Conservation (phyloP, 2,113 vertebrate genomes). For the Clarias magur region DNA sequence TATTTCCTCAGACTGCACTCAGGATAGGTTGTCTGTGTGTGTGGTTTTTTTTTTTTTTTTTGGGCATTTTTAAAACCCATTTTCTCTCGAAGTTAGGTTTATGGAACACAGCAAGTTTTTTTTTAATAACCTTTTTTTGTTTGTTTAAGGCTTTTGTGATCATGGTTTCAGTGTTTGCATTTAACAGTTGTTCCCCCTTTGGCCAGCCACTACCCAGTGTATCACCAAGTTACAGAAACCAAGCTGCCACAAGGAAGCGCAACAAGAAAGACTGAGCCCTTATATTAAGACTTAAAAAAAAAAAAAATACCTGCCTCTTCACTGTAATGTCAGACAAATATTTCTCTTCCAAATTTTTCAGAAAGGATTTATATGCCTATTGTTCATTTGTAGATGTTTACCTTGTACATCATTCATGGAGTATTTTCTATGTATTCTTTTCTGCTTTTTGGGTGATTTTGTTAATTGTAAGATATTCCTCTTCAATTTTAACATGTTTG, state of each 20-base stretch:
- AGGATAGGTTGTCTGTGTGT: constrained; percentile 62
- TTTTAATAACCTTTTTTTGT: neutral
- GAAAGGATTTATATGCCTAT: constrained; percentile 39
- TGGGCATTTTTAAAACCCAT: constrained; percentile 2
- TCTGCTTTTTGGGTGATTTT: neutral
- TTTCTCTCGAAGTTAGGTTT: constrained; percentile 31
- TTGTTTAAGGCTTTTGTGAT: neutral
- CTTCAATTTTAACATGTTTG: constrained; percentile 15
- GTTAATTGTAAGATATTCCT: neutral
- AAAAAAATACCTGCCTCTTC: constrained; percentile 12
- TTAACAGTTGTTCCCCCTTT: neutral
- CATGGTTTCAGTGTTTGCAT: constrained; percentile 27
- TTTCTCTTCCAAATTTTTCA: constrained; percentile 23
- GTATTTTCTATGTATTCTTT: neutral
- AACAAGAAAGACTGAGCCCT: constrained; percentile 17
- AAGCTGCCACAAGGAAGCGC: neutral
- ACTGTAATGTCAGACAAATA: constrained; percentile 14
- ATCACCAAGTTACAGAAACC: neutral
- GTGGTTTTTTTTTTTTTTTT: constrained; percentile 37
- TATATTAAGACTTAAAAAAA: constrained; percentile 24
- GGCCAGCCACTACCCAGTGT: neutral
- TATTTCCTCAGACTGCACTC: constrained; percentile 70
- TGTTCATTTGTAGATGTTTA: constrained; percentile 23
- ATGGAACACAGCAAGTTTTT: neutral
- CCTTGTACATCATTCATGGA: neutral